These are phyloP conservation scores for Phaethornis superciliosus DNA, from an alignment of 2,113 vertebrate genomes.

Conservation along the genomic window DNA sequence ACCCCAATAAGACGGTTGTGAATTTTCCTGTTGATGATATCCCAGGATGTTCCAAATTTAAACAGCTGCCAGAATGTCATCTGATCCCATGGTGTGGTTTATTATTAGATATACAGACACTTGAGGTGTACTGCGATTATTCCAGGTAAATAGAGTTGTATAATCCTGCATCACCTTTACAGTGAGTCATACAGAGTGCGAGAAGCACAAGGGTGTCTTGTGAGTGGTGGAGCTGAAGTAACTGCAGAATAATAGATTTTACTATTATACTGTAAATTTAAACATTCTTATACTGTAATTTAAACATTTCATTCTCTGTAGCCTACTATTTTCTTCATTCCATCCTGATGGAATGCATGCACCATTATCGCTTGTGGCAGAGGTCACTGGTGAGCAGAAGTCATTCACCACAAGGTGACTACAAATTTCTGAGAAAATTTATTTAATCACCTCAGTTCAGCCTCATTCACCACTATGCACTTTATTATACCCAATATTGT, in stretches of 20 bases:
- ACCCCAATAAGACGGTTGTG: constrained; percentile 85
- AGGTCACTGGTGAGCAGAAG: neutral
- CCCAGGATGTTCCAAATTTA: constrained; percentile 28
- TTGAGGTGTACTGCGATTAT: constrained; percentile 88
- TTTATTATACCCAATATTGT: neutral
- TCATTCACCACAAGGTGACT: neutral
- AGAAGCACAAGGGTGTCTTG: neutral
- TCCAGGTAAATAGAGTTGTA: constrained; percentile 77
- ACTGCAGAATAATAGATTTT: neutral
- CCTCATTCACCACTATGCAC: neutral
- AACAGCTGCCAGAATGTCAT: constrained; percentile 74
- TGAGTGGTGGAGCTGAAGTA: neutral
- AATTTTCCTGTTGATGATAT: constrained; percentile 82
- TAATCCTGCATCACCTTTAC: neutral
- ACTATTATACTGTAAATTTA: neutral
- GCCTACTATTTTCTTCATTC: neutral
- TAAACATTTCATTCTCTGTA: neutral
- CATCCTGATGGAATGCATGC: neutral
- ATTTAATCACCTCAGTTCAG: neutral
- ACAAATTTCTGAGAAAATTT: neutral
- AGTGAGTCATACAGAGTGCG: neutral
- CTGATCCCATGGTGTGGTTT: constrained; percentile 93
- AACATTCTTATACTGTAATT: neutral
- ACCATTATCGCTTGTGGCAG: neutral
- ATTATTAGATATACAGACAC: constrained; percentile 81